Percentiles rank a stretch among this genome's conserved stretches.
Conservation (phyloP, 2,888 invertebrate species). For the Drosophila seclusa region DNA sequence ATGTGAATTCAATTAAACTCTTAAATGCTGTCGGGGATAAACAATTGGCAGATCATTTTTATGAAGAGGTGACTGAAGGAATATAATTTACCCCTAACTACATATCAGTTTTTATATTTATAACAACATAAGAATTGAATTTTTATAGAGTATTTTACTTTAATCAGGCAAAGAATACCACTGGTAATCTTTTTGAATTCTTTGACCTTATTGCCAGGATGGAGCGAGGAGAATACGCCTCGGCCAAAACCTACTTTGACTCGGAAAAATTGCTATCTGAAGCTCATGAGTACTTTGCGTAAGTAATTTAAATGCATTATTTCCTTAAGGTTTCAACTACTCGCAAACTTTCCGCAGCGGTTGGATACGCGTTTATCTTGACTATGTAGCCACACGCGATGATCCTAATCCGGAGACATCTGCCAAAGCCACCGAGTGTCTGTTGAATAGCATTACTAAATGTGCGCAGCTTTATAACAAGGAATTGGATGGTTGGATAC, state of each 20-base stretch:
- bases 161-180: slow-evolving; percentile 27
- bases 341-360: slow-evolving; percentile 26
- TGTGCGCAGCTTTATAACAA: slow-evolving; percentile 34
- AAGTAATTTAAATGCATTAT: slow-evolving; percentile 21
- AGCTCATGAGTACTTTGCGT: slow-evolving; percentile 51
- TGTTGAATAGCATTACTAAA: slow-evolving; percentile 49
- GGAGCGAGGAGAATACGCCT: slow-evolving; percentile 61
- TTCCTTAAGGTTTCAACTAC: background rate
- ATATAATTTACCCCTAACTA: background rate
- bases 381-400: slow-evolving; percentile 56
- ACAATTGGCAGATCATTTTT: slow-evolving; percentile 30
- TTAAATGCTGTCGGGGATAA: slow-evolving; percentile 46
- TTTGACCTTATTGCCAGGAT: slow-evolving; percentile 60
- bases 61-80: slow-evolving; percentile 44
- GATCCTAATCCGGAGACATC: slow-evolving; percentile 43
- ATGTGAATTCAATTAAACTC: slow-evolving; percentile 57
- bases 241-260: slow-evolving; percentile 52
- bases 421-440: slow-evolving; percentile 59
- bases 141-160: background rate
- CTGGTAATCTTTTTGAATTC: slow-evolving; percentile 49
- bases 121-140: background rate
- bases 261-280: slow-evolving; percentile 16
- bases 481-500: slow-evolving; percentile 67
- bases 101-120: too few relatives aligned
- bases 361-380: slow-evolving; percentile 66